Evolutionary conservation across 2,113 vertebrate species (phyloP).

Genomic region (Boulengeromyrus knoepffleri): DNA sequence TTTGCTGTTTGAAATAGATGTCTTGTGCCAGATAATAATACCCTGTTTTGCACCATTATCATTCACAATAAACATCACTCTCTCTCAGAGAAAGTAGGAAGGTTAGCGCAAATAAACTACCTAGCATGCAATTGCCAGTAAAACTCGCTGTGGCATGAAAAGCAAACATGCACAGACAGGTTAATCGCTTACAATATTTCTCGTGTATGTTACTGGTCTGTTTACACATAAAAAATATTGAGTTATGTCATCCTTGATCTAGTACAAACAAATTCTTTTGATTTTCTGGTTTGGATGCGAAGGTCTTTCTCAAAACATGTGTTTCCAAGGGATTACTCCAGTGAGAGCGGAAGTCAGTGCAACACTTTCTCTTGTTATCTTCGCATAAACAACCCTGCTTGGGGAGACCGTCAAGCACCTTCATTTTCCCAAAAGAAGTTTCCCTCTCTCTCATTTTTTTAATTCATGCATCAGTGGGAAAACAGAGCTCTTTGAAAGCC

Average conservation of each 20-base stretch:
- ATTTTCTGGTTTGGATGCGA: not conserved
- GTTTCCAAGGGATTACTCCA: not conserved
- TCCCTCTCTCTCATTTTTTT: not conserved
- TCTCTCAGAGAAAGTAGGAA: conserved; percentile 30
- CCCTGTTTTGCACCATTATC: conserved; percentile 42
- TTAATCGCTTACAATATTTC: not conserved
- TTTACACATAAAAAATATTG: not conserved
- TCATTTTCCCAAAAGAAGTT: not conserved
- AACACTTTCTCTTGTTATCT: not conserved
- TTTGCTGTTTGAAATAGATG: conserved; percentile 50
- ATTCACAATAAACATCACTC: conserved; percentile 46
- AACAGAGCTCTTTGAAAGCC: not conserved
- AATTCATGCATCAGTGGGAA: not conserved
- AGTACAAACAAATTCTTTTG: not conserved
- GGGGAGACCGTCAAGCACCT: not conserved
- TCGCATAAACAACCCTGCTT: not conserved
- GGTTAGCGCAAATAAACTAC: conserved; percentile 19
- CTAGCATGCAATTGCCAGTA: not conserved
- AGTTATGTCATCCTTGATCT: not conserved
- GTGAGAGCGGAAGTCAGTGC: not conserved
- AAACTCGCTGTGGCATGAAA: not conserved
- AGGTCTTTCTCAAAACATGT: not conserved
- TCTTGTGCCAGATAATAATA: conserved; percentile 52
- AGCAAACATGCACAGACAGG: not conserved
- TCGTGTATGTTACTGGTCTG: not conserved